These are phyloP conservation scores for Drosophila fulvimacula DNA, from an alignment of 2,888 invertebrate genomes.

Conservation along the genomic window DNA sequence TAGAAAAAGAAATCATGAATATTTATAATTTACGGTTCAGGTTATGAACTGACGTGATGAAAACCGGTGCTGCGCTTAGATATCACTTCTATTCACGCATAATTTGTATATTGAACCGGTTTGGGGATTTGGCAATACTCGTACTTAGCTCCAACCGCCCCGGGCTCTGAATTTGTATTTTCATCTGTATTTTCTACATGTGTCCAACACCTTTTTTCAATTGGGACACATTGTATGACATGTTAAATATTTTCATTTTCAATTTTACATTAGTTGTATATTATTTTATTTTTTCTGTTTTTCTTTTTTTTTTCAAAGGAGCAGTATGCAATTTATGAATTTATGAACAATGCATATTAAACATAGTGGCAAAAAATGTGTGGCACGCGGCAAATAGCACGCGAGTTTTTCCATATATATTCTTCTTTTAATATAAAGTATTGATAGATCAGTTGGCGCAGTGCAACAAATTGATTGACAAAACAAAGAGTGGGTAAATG, in stretches of 20 bases:
- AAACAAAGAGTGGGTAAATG: not conserved
- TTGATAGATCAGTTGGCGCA: slow-evolving; percentile 36
- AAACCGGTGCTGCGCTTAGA: slow-evolving; percentile 57
- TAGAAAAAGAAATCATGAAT: slow-evolving; percentile 70
- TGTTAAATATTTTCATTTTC: slow-evolving; percentile 34
- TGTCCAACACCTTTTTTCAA: slow-evolving; percentile 13
- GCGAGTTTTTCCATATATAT: not conserved
- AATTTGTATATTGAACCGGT: slow-evolving; percentile 63
- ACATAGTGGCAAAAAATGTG: slow-evolving; percentile 2
- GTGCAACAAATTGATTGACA: not conserved
- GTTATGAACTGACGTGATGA: slow-evolving; percentile 28
- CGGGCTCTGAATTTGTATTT: slow-evolving; percentile 18
- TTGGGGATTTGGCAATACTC: slow-evolving; percentile 54
- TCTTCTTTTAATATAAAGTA: slow-evolving; percentile 17
- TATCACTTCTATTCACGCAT: slow-evolving; percentile 42
- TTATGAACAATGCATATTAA: slow-evolving; percentile 34
- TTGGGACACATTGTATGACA: slow-evolving; percentile 11
- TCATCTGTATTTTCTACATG: slow-evolving; percentile 14
- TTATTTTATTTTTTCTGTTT: not conserved
- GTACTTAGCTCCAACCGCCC: slow-evolving; percentile 20
- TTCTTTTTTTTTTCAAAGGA: not conserved
- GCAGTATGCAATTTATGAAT: slow-evolving; percentile 18
- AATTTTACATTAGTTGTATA: slow-evolving; percentile 10
- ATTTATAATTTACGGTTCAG: slow-evolving; percentile 56
- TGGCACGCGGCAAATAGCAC: not conserved